Evolutionary conservation across 2,888 invertebrate genomes (phyloP).

Genomic region (Thelaira solivaga): DNA sequence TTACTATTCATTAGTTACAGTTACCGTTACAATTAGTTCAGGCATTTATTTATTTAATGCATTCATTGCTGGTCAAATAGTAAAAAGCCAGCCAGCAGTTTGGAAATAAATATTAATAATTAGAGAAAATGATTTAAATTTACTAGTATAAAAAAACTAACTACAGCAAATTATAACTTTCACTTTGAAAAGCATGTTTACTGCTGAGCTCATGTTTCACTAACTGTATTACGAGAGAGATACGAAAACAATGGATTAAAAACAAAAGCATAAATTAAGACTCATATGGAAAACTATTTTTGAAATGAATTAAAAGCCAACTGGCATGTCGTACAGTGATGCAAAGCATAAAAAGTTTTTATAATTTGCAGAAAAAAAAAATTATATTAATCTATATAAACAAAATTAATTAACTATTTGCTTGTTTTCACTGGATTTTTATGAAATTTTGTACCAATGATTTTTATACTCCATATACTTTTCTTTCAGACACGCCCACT

Average conservation of each 20-base stretch:
- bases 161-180: conserved; percentile 35
- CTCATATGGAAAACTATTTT: neutral
- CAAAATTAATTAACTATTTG: too few relatives aligned
- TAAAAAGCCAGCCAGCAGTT: neutral
- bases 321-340: neutral
- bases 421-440: too few relatives aligned
- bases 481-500: too few relatives aligned
- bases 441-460: too few relatives aligned
- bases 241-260: neutral
- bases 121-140: conserved; percentile 35
- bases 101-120: conserved; percentile 29
- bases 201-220: neutral
- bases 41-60: conserved; percentile 29
- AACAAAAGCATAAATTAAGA: neutral
- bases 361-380: too few relatives aligned
- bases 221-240: neutral
- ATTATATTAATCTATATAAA: too few relatives aligned
- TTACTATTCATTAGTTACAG: neutral
- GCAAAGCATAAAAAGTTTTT: too few relatives aligned
- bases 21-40: neutral
- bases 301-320: neutral
- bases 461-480: too few relatives aligned
- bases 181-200: conserved; percentile 20
- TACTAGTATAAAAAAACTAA: neutral
- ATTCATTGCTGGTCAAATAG: conserved; percentile 45